These are phyloP conservation scores for Tor tambroides DNA, from an alignment of 2,113 vertebrate species.

Conservation along the genomic window DNA sequence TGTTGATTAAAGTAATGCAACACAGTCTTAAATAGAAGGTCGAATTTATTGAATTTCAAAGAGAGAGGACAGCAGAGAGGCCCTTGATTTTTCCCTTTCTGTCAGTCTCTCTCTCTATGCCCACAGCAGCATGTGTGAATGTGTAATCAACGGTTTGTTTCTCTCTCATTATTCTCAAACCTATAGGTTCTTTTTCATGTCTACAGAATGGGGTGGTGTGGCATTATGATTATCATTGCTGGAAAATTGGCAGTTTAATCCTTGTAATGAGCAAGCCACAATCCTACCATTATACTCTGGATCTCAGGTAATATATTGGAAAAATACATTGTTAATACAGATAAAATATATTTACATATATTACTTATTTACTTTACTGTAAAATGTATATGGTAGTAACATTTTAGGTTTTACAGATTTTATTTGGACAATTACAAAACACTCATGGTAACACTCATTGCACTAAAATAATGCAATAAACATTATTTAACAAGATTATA, in stretches of 20 bases:
- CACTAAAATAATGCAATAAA: too few relatives aligned
- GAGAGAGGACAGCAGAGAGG: slow-evolving; percentile 17
- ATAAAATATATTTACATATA: too few relatives aligned
- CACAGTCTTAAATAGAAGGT: slow-evolving; percentile 56
- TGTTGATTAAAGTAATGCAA: slow-evolving; percentile 58
- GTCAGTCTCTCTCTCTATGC: background rate
- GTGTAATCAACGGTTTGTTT: background rate
- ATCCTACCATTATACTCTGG: background rate
- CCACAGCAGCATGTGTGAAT: background rate
- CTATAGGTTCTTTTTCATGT: background rate
- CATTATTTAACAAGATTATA: too few relatives aligned
- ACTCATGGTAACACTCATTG: too few relatives aligned
- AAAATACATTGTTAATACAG: too few relatives aligned
- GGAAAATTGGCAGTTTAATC: background rate
- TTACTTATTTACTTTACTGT: too few relatives aligned
- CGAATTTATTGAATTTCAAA: slow-evolving; percentile 59
- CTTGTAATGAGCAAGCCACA: background rate
- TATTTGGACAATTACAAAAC: too few relatives aligned
- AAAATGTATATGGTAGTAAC: too few relatives aligned
- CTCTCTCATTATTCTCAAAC: background rate
- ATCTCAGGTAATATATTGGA: background rate
- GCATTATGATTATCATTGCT: background rate
- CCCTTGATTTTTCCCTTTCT: background rate
- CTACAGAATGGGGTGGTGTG: background rate
- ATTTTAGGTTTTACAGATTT: too few relatives aligned